These are phyloP conservation scores for Ammodytes dubius DNA, from an alignment of 2,113 vertebrate species.

Conservation along the genomic window DNA sequence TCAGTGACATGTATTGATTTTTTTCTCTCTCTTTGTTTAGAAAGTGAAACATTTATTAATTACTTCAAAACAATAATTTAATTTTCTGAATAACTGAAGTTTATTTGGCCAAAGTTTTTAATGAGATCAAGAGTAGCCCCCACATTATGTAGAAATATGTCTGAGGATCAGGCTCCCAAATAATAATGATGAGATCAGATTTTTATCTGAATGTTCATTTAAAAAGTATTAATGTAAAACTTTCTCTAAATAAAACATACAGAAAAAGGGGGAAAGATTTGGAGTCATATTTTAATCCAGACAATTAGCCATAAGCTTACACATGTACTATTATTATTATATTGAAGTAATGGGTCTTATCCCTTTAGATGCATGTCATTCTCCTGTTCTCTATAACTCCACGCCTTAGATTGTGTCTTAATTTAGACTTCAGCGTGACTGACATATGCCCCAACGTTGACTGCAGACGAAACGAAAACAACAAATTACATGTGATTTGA, in stretches of 20 bases:
- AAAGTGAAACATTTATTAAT: too few species aligned
- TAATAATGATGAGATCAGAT: background rate
- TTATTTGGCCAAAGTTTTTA: background rate
- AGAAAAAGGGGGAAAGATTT: background rate
- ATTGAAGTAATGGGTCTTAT: background rate
- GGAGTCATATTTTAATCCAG: background rate
- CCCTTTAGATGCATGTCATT: background rate
- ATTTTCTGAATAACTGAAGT: background rate
- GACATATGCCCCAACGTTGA: background rate
- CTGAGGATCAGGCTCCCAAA: background rate
- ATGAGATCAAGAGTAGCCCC: background rate
- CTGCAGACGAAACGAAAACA: constrained; percentile 7
- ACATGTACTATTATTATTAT: background rate
- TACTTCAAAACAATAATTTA: too few species aligned
- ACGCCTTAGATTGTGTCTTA: background rate
- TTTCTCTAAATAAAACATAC: background rate
- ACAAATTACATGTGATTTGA: constrained; percentile 52
- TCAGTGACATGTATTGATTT: background rate
- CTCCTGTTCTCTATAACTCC: background rate
- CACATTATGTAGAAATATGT: background rate
- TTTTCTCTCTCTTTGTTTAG: background rate
- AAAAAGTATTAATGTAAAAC: background rate
- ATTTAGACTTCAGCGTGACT: background rate
- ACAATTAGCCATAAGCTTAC: background rate
- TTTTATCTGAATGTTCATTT: background rate